Conservation (phyloP, 1,140 invertebrate species). For the Orchestia grillus region DNA sequence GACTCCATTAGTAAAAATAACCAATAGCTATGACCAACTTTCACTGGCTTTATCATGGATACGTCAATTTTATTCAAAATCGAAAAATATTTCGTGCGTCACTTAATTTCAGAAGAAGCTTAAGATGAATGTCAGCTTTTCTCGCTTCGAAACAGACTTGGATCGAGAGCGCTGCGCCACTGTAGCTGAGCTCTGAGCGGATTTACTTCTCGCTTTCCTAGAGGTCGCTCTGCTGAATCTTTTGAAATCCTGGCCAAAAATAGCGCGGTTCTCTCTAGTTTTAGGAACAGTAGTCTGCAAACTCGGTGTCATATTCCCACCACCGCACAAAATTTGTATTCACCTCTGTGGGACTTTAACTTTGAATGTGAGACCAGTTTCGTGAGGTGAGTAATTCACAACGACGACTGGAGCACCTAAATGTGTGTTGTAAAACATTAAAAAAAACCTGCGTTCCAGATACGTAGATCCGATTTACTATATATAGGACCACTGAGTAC, state of each 20-base stretch:
- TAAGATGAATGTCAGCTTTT: neutral
- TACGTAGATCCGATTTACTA: too few relatives aligned
- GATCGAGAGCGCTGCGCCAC: neutral
- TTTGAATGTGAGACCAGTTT: too few relatives aligned
- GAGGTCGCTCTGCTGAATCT: neutral
- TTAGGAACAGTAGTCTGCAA: neutral
- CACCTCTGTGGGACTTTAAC: too few relatives aligned
- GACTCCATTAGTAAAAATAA: neutral
- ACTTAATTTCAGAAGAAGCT: neutral
- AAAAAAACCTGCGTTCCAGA: too few relatives aligned
- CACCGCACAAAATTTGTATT: neutral
- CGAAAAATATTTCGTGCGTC: neutral
- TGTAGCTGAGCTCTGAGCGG: neutral
- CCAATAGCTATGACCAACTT: neutral
- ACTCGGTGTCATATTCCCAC: neutral
- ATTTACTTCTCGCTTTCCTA: neutral
- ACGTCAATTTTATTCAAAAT: neutral
- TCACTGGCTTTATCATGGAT: neutral
- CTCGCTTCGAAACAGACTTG: neutral
- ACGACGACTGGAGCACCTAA: too few relatives aligned
- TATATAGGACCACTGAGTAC: too few relatives aligned
- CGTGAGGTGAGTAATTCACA: too few relatives aligned
- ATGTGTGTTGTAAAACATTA: too few relatives aligned
- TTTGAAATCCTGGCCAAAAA: neutral
- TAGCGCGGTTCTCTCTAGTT: neutral